These are phyloP conservation scores for Limanda limanda DNA, from an alignment of 2,113 vertebrate genomes.

Conservation along the genomic window DNA sequence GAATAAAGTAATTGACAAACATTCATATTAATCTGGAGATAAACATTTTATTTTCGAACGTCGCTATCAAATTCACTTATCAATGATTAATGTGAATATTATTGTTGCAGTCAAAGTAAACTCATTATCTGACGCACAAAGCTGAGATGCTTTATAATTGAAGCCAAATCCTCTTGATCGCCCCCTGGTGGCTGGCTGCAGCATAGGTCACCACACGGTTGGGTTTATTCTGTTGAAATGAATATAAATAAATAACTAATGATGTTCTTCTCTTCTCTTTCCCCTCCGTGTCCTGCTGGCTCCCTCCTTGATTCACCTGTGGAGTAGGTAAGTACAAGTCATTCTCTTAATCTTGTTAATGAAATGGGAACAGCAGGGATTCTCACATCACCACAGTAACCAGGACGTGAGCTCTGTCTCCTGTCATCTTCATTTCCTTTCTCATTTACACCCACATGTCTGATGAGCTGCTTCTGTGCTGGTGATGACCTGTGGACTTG, in stretches of 20 bases:
- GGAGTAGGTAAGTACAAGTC: conserved; percentile 74
- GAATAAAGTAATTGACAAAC: background rate
- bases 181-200: too few species aligned
- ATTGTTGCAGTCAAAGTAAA: too few species aligned
- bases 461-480: background rate
- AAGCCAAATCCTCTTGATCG: too few species aligned
- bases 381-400: too few species aligned
- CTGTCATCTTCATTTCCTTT: too few species aligned
- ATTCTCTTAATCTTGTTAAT: background rate
- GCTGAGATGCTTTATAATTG: too few species aligned
- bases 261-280: background rate
- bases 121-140: too few species aligned
- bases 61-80: too few species aligned
- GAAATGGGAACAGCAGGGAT: background rate
- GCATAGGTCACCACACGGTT: background rate
- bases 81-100: too few species aligned
- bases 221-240: background rate
- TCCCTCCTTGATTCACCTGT: background rate
- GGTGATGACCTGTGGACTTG: background rate
- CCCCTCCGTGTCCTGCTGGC: background rate
- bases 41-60: too few species aligned
- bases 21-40: too few species aligned
- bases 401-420: too few species aligned
- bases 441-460: background rate
- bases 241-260: conserved; percentile 5